phyloP scores from a whole-genome alignment of 1,140 invertebrate species.

The Scaptodrosophila lebanonensis region DNA sequence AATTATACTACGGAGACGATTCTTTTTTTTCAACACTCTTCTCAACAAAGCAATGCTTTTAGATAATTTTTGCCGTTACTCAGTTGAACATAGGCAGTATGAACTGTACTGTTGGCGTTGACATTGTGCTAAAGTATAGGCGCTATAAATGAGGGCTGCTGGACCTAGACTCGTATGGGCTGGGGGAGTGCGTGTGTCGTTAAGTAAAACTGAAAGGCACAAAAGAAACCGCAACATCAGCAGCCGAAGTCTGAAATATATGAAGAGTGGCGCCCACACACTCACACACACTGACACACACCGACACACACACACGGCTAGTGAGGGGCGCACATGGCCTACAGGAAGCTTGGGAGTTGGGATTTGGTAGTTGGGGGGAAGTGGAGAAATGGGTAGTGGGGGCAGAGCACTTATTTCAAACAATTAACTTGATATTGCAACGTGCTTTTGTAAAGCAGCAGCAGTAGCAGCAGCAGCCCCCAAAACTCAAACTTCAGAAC shows the following conservation, averaged over 20 bases:
- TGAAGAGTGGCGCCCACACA: not conserved
- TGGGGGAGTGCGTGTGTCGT: constrained; percentile 48
- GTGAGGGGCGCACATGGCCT: not conserved
- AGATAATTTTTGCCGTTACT: no score
- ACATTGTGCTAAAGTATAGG: constrained; percentile 39
- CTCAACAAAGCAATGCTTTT: no score
- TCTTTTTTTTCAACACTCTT: no score
- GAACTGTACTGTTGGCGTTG: constrained; percentile 59
- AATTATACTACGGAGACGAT: no score
- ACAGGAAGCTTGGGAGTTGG: not conserved
- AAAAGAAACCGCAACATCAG: constrained; percentile 74
- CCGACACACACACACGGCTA: no score
- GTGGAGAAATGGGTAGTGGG: constrained; percentile 2
- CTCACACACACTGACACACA: no score
- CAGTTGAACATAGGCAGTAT: constrained; percentile 32
- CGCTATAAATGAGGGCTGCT: constrained; percentile 1
- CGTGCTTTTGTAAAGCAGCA: constrained; percentile 41
- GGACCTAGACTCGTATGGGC: not conserved
- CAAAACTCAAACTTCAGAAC: constrained; percentile 27
- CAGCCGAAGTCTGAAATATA: constrained; percentile 31
- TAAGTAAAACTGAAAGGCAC: constrained; percentile 45
- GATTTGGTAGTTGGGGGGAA: no score
- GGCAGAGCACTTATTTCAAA: constrained; percentile 69
- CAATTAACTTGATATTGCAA: constrained; percentile 75
- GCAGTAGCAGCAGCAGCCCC: constrained; percentile 21